These are phyloP conservation scores for Eueides isabella DNA, from an alignment of 1,140 invertebrate genomes.

Conservation along the genomic window DNA sequence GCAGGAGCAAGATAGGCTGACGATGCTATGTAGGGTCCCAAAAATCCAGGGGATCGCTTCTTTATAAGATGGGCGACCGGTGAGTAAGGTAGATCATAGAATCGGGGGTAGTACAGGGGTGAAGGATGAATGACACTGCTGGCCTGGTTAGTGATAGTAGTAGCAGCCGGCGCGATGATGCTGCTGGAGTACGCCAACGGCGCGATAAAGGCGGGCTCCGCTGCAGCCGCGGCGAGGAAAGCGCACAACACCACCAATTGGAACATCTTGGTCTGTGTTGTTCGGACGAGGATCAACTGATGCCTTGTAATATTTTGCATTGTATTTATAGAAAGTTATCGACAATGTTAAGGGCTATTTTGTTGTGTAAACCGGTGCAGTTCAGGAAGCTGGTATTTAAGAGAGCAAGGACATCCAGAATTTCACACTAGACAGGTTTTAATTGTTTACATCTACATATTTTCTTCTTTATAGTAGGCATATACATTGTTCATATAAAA, in stretches of 20 bases:
- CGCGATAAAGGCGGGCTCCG: conserved; percentile 56
- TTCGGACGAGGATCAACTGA: conserved; percentile 65
- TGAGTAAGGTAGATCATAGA: conserved; percentile 42
- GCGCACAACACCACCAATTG: conserved; percentile 84
- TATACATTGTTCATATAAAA: not conserved
- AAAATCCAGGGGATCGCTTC: conserved; percentile 55
- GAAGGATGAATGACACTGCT: conserved; percentile 74
- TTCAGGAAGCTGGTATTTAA: conserved; percentile 76
- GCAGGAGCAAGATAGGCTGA: conserved; percentile 25
- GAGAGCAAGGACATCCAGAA: conserved; percentile 61
- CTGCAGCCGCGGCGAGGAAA: conserved; percentile 77
- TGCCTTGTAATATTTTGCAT: conserved; percentile 50
- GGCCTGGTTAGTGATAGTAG: conserved; percentile 65
- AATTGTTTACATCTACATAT: conserved; percentile 41
- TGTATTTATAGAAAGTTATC: conserved; percentile 74
- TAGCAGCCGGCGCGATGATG: conserved; percentile 55
- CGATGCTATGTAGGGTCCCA: conserved; percentile 29
- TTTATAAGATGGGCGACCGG: conserved; percentile 61
- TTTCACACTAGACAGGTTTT: conserved; percentile 55
- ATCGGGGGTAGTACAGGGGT: conserved; percentile 51
- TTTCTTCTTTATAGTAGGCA: not conserved
- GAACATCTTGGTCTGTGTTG: conserved; percentile 82
- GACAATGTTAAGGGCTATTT: conserved; percentile 67
- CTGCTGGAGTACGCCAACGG: conserved; percentile 67
- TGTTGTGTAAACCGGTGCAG: conserved; percentile 67